phyloP scores from a whole-genome alignment of 2,888 invertebrate genomes.

The Cerastis rubricosa region DNA sequence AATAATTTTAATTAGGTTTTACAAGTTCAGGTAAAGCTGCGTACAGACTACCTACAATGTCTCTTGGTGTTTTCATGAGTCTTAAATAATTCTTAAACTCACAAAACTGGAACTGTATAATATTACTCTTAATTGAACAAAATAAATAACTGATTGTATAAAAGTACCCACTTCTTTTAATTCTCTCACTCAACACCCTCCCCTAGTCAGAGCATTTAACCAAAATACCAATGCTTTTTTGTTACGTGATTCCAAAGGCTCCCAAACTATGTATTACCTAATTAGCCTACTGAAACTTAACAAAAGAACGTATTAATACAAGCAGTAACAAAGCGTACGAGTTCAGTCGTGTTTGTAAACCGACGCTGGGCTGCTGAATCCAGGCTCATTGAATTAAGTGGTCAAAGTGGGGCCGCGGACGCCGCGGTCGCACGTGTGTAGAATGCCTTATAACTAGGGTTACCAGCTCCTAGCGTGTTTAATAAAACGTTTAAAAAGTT shows the following conservation, averaged over 20 bases:
- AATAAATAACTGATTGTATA: background rate
- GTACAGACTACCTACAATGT: background rate
- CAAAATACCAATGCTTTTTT: conserved; percentile 30
- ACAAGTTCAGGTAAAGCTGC: background rate
- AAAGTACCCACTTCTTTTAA: background rate
- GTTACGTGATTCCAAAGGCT: conserved; percentile 40
- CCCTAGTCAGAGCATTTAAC: conserved; percentile 6
- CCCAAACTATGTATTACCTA: conserved; percentile 49
- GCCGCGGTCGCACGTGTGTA: conserved; percentile 74
- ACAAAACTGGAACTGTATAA: background rate
- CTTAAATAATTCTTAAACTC: background rate
- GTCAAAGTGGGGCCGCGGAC: conserved; percentile 76
- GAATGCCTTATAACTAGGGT: conserved; percentile 73
- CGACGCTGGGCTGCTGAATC: conserved; percentile 72
- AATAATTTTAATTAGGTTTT: background rate
- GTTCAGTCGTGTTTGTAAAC: conserved; percentile 74
- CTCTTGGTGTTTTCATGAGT: background rate
- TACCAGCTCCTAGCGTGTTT: conserved; percentile 31
- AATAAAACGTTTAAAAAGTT: background rate
- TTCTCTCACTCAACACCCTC: background rate
- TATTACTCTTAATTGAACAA: background rate
- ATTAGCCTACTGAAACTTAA: conserved; percentile 59
- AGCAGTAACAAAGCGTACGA: conserved; percentile 68
- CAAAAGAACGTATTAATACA: conserved; percentile 65
- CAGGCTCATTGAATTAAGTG: conserved; percentile 82